A percentile compares a stretch with the other conserved stretches of the same genome.
Evolutionary conservation across 2,113 vertebrate species (phyloP).

Genomic region (Osmerus eperlanus): DNA sequence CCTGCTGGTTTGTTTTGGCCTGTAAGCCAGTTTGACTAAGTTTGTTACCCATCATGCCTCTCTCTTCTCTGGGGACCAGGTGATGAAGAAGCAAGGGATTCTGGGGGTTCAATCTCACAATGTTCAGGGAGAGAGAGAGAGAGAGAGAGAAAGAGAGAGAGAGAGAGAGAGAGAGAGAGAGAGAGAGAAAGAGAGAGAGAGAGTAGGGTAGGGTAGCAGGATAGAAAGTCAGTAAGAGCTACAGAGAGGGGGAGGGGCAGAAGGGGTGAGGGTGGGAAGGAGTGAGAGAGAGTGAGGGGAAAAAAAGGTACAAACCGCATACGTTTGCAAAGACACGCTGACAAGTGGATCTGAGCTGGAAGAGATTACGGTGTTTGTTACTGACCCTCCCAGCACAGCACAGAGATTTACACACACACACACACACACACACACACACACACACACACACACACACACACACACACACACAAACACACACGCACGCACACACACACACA

Average conservation of each 20-base stretch:
- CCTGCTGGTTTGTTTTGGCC: constrained; percentile 52
- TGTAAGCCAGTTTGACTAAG: constrained; percentile 70
- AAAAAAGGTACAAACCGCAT: constrained; percentile 48
- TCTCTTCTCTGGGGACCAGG: constrained; percentile 42
- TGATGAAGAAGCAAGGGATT: neutral
- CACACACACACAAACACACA: neutral
- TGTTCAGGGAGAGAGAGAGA: neutral
- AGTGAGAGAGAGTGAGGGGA: neutral
- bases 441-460: constrained; percentile 6
- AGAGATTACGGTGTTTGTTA: constrained; percentile 35
- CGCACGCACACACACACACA: too few relatives aligned
- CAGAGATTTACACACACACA: neutral
- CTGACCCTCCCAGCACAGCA: neutral
- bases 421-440: constrained; percentile 30
- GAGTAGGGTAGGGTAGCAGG: neutral
- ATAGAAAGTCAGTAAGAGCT: neutral
- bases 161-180: neutral
- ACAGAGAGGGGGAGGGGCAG: neutral
- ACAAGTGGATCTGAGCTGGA: constrained; percentile 52
- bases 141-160: neutral
- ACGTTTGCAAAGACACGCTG: constrained; percentile 56
- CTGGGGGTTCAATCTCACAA: constrained; percentile 7
- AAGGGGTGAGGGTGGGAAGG: neutral
- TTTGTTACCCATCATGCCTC: constrained; percentile 63
- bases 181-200: neutral